A percentile compares a stretch with the other conserved stretches of the same genome.
phyloP scores from a whole-genome alignment of 2,113 vertebrate genomes.

The Ovis aries region ARS-UI_Ramb_v3.0 NC_056077.1:29770001-29770500 shows the following conservation, averaged over 20 bases:
- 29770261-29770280: not conserved
- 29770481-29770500: not conserved
- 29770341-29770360: not conserved
- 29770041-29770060: not conserved
- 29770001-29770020: not conserved
- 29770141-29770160: not conserved
- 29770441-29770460: fast-evolving
- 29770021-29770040: fast-evolving
- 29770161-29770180: fast-evolving
- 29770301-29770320: not conserved
- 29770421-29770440: not conserved
- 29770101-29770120: not conserved
- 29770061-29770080: not conserved
- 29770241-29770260: not conserved
- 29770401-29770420: not conserved
- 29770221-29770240: not conserved
- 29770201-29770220: not conserved
- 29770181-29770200: not conserved
- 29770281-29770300: not conserved
- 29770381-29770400: not conserved
- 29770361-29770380: not conserved
- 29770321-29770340: not conserved
- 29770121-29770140: not conserved
- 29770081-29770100: fast-evolving
- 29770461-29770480: fast-evolving